Conservation (phyloP, 2,888 invertebrate species). For the Bombylius discolor region DNA sequence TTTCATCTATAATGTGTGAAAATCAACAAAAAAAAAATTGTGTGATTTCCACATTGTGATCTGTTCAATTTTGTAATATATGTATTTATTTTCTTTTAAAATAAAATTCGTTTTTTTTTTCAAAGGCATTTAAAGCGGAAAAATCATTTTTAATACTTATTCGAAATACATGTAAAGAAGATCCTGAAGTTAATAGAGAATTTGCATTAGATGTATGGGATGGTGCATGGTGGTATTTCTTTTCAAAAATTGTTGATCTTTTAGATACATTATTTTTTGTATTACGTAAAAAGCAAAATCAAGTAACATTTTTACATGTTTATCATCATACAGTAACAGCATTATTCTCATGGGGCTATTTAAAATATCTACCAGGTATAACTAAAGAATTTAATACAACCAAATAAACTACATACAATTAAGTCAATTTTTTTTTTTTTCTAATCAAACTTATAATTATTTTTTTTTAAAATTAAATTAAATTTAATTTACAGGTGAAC, state of each 20-base stretch:
- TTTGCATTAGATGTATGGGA: conserved; percentile 22
- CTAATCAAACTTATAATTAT: background rate
- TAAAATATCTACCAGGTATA: conserved; percentile 62
- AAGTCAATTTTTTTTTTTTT: background rate
- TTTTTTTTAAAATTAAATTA: background rate
- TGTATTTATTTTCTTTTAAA: background rate
- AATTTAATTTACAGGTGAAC: conserved; percentile 26
- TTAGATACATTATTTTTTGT: conserved; percentile 81
- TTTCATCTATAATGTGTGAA: no score
- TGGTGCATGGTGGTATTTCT: conserved; percentile 67
- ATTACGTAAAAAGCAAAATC: conserved; percentile 75
- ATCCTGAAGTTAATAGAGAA: background rate
- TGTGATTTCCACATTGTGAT: background rate
- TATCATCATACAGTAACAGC: conserved; percentile 79
- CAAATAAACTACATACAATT: no score
- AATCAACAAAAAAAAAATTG: background rate
- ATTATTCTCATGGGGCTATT: conserved; percentile 64
- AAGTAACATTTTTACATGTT: conserved; percentile 77
- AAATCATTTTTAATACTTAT: conserved; percentile 48
- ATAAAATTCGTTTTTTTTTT: conserved; percentile 11
- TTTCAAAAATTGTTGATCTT: conserved; percentile 64
- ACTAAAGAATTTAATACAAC: background rate
- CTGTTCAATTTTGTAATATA: background rate
- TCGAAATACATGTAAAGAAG: conserved; percentile 9
- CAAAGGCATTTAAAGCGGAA: conserved; percentile 40